Percentiles rank a stretch among this genome's conserved stretches.
These are phyloP conservation scores for Pangasius mekongensis DNA, from an alignment of 2,797 vertebrate genomes.

Conservation along the genomic window DNA sequence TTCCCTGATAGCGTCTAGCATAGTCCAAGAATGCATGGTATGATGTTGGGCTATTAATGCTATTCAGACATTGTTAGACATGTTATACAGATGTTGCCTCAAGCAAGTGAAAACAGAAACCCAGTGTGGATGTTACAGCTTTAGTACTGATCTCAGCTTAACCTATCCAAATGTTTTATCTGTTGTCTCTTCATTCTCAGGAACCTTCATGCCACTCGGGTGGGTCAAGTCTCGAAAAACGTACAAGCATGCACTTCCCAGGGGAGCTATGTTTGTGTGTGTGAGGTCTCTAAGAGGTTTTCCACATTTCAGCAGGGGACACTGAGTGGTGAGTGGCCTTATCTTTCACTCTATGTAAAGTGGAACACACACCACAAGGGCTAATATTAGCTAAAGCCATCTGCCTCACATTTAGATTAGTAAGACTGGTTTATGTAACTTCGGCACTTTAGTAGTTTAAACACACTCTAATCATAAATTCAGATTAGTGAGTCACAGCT, in stretches of 20 bases:
- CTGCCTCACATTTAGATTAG: not conserved
- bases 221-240: not conserved
- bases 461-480: not conserved
- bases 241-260: not conserved
- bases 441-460: not conserved
- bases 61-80: not conserved
- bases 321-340: constrained; percentile 35
- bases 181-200: not conserved
- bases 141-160: not conserved
- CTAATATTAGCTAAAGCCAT: constrained; percentile 40
- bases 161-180: not conserved
- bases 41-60: not conserved
- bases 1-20: constrained; percentile 55
- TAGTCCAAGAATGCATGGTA: constrained; percentile 42
- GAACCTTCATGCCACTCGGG: not conserved
- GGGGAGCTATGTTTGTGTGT: constrained; percentile 20
- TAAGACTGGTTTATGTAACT: constrained; percentile 28
- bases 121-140: not conserved
- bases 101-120: not conserved
- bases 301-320: constrained; percentile 28
- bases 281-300: constrained; percentile 4
- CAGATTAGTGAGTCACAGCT: not conserved
- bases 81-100: constrained; percentile 25
- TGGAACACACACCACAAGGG: not conserved
- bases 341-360: constrained; percentile 31